These are phyloP conservation scores for Patagioenas fasciata DNA, from an alignment of 2,113 vertebrate genomes.

Conservation along the genomic window DNA sequence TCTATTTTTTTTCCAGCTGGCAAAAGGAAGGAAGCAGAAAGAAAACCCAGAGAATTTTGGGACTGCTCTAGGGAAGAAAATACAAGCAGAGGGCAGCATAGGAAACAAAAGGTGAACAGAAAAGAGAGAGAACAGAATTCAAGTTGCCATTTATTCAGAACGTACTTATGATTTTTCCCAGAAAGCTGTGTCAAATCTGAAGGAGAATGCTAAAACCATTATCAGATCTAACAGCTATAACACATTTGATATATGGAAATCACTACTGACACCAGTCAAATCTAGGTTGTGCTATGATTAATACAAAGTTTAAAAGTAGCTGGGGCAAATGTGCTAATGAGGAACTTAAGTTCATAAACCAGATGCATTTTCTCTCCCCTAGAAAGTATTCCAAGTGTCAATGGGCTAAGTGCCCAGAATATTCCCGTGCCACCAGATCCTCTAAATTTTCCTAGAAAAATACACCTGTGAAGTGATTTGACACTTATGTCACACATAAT, in stretches of 20 bases:
- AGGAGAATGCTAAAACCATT: slow-evolving; percentile 1
- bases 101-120: not conserved
- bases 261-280: not conserved
- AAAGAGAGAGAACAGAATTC: not conserved
- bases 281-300: not conserved
- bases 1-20: not conserved
- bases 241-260: not conserved
- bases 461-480: not conserved
- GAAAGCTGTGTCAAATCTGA: not conserved
- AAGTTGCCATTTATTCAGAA: not conserved
- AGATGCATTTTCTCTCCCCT: not conserved
- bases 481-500: not conserved
- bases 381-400: not conserved
- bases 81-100: not conserved
- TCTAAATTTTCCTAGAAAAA: not conserved
- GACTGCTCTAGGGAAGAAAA: not conserved
- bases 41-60: not conserved
- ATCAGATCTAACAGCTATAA: not conserved
- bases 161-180: not conserved
- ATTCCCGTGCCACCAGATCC: not conserved
- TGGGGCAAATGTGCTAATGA: not conserved
- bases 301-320: not conserved
- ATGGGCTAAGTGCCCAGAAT: not conserved
- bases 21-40: not conserved
- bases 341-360: not conserved